Evolutionary conservation across 2,113 vertebrate genomes (phyloP).

Genomic region (Ahaetulla prasina): DNA sequence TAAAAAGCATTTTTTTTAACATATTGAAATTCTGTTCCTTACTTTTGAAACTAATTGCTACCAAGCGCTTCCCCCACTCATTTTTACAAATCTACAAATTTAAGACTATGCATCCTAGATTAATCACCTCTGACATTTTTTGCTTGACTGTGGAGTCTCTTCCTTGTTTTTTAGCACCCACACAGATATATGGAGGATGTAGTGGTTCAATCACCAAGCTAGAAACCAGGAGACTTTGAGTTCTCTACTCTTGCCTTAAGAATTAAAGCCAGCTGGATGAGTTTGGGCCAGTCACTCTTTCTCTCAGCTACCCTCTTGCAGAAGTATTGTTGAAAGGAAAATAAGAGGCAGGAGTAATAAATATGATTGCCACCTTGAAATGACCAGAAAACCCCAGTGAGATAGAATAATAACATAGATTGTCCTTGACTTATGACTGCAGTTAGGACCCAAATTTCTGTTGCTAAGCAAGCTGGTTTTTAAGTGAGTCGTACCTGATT

Average conservation of each 20-base stretch:
- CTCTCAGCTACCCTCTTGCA: background rate
- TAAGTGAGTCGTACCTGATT: too few species aligned
- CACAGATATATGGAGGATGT: background rate
- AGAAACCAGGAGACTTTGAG: background rate
- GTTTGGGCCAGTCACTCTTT: background rate
- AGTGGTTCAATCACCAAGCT: background rate
- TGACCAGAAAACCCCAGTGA: background rate
- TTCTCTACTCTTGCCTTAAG: too few species aligned
- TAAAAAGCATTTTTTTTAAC: background rate
- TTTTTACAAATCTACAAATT: background rate
- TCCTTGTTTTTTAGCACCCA: background rate
- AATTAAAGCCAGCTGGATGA: background rate
- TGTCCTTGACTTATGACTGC: too few species aligned
- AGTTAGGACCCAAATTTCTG: too few species aligned
- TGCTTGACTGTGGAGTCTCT: background rate
- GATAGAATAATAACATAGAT: too few species aligned
- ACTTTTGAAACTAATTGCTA: background rate
- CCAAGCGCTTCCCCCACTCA: background rate
- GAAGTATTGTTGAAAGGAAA: background rate
- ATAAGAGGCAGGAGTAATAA: background rate
- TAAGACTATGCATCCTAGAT: background rate
- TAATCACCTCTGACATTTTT: background rate
- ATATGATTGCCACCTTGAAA: background rate
- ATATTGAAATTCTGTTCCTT: background rate
- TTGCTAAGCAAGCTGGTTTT: too few species aligned